Evolutionary conservation across 1,140 invertebrate species (phyloP), one percentile per base, ranked within the genome.

Genomic region (Drosophila hydei): DNA sequence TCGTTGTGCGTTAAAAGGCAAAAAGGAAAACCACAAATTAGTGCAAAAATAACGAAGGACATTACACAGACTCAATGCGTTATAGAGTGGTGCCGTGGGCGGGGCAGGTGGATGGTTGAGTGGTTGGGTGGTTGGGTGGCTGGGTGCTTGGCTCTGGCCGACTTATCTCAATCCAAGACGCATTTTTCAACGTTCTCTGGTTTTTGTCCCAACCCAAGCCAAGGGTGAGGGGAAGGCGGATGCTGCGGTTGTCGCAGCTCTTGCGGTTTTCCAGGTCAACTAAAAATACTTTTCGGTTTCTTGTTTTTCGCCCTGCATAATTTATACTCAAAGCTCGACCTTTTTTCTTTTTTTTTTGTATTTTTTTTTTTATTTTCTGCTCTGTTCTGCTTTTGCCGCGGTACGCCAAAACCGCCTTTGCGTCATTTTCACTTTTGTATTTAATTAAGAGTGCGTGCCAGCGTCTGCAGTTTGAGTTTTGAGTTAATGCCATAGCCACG

Each of bases 11-110:
- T 40, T 68, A 72, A 56, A 65, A 76, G 65, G 72, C 77, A 67
- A 80, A 73, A 72, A 65, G 72, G 48, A 80, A 76, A 80, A 77
- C 72, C 77, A 80, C 68, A 80, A 79, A 76, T 76, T 79, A 79
- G 76, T 74, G 51, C 70, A 70, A 59, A 54, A 63, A 74, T 63
- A 79, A 70, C 42, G 64, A 79, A 75, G 64, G 64, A 75, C 33
- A 70, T 79, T 77, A 40, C 36, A 59, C 71, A 75, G 59, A 47
- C 54, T 43, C n/a, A 27, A 14, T 45, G 56, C 58, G 42, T 6
- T 19, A 25, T 23, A 25, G 43, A 16, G 19, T 23, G 40, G 6
- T 8, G 18, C 1, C 25, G 38, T 21, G 54, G 30, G 21, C 12
- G 68, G 9, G 43, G 40, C 8, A 4, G 16, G 51, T 27, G 42